These are phyloP conservation scores for Helobdella robusta DNA, from an alignment of 2,888 invertebrate species.

Conservation along the genomic window DNA sequence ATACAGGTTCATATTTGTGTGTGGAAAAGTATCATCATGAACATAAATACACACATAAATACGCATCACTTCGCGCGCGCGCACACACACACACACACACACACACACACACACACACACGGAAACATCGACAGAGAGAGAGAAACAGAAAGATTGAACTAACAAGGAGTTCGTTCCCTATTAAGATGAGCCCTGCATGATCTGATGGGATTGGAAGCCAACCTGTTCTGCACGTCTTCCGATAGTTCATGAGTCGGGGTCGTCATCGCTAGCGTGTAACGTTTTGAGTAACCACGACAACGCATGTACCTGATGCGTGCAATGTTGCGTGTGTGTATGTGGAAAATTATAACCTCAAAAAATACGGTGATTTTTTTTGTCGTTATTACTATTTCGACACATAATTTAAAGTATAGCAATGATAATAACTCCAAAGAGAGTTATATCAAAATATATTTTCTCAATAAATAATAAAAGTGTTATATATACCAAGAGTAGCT, in stretches of 20 bases:
- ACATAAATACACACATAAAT: not conserved
- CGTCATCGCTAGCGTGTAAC: conserved; percentile 64
- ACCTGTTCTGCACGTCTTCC: conserved; percentile 53
- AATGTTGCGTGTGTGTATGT: too few species aligned
- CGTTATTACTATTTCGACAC: too few species aligned
- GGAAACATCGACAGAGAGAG: not conserved
- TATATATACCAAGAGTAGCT: too few species aligned
- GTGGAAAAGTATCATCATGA: too few species aligned
- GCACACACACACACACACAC: not conserved
- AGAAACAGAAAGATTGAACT: not conserved
- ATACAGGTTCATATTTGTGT: too few species aligned
- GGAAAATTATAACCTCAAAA: too few species aligned
- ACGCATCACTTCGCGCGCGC: not conserved
- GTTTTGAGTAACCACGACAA: conserved; percentile 63
- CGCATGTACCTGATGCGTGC: conserved; percentile 63
- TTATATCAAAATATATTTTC: too few species aligned
- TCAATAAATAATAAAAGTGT: too few species aligned
- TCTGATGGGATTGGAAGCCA: conserved; percentile 46
- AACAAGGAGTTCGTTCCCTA: conserved; percentile 26
- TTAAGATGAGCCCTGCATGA: conserved; percentile 13
- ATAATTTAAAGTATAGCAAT: too few species aligned
- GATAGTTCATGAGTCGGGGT: conserved; percentile 56
- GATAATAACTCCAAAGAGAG: too few species aligned
- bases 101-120: conserved; percentile 1
- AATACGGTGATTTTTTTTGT: too few species aligned